Base-by-base conservation (phyloP, 2,888 invertebrate species). In the Noctua janthe region DNA sequence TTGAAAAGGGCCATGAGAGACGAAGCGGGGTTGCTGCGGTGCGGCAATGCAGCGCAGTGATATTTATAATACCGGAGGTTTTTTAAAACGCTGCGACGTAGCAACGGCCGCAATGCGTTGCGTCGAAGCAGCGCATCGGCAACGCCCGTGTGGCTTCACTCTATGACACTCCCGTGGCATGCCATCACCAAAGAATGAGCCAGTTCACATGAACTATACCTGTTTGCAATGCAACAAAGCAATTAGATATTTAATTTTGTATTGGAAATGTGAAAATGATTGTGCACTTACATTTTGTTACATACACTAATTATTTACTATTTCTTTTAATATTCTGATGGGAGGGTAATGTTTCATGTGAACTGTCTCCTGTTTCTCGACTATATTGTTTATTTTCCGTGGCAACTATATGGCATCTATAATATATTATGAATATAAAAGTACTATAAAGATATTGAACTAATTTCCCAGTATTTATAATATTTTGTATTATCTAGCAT, bases 171-270 rank as follows among this genome's bases (percentile, higher is more conserved):
- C 62, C 83, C 79, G 51, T 77, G 71, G 75, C 75, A 83, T 80
- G 86, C 91, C 90, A 86, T 89, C 93, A 92, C 93, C 93, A 93
- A 93, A 93, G 92, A 93, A 90, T 86, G 90, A 89, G 87, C 83
- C 92, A 88, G 91, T 92, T 91, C 92, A 91, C 92, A 88, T 88
- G 87, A 85, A 83, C 81, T 89, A 86, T 81, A n/a, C 69, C 84
- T 62, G 47, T 71, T 20, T 80, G 59, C 71, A 56, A 83, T 76
- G 47, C 80, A 75, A 70, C 74, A 62, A 75, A 75, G 43, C 62
- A 71, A 71, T 43, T 76, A 59, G 23, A 70, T 69, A 59, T 81
- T 81, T 86, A 67, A 78, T 82, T 85, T 74, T 69, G 54, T 74
- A 62, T 74, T 71, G 54, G 17, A 80, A 20, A 72, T 66, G 51